Evolutionary conservation across 2,113 vertebrate genomes (phyloP).

Genomic region (Stigmatopora argus): DNA sequence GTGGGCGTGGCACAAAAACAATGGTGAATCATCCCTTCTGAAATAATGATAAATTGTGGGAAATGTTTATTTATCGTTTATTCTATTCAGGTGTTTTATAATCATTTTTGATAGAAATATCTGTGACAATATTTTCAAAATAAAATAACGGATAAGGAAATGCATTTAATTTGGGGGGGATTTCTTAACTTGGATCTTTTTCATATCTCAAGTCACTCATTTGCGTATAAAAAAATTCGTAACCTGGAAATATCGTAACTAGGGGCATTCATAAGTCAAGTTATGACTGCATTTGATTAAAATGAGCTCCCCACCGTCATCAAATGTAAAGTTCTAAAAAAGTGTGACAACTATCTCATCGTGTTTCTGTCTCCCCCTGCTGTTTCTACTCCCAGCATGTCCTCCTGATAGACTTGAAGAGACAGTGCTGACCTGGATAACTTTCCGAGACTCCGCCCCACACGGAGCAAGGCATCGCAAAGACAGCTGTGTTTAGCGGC

Average conservation of each 20-base stretch:
- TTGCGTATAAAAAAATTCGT: too few relatives aligned
- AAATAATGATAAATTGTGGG: background rate
- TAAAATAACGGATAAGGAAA: too few relatives aligned
- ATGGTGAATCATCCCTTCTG: background rate
- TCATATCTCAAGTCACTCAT: too few relatives aligned
- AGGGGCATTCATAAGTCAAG: too few relatives aligned
- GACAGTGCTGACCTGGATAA: constrained; percentile 47
- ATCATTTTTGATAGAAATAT: too few relatives aligned
- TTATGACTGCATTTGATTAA: background rate
- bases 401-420: constrained; percentile 35
- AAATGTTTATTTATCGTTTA: background rate
- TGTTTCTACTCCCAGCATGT: constrained; percentile 19
- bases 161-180: too few relatives aligned
- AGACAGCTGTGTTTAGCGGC: constrained; percentile 17
- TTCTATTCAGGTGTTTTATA: too few relatives aligned
- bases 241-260: too few relatives aligned
- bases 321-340: constrained; percentile 6
- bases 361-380: constrained; percentile 10
- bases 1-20: constrained; percentile 12
- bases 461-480: constrained; percentile 16
- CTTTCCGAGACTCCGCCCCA: constrained; percentile 8
- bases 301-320: background rate
- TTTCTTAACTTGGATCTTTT: too few relatives aligned
- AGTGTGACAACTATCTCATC: constrained; percentile 23
- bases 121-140: background rate